Base-by-base conservation (phyloP, 2,797 vertebrate genomes). In the Cuniculus paca region DNA sequence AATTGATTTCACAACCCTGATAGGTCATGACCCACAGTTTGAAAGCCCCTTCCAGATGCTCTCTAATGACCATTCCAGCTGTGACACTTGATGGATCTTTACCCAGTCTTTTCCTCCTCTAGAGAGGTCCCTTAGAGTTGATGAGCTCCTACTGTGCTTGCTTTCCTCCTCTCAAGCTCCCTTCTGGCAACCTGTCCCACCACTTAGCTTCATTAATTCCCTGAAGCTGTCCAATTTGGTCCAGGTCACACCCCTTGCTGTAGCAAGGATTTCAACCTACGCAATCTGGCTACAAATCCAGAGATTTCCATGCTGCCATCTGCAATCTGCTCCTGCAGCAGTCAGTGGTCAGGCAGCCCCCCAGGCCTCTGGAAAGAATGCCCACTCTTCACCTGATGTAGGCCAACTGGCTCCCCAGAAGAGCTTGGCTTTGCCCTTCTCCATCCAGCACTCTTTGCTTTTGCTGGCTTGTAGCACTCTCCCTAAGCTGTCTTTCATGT, bases 41-140 rank as follows among this genome's bases (percentile, higher is more conserved):
- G 77, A 91, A 93, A 95, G 61, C 26, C 88, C 88, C 9, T 74
- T 87, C n/a, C 87, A 54, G 90, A 85, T 39, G 52, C 45, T 93
- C 78, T 94, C 50, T 95, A 83, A 95, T 80, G 82, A 79, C 68
- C 82, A 77, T 17, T 78, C 94, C 92, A 61, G 92, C 95, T 97
- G 83, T 31, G 72, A 88, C 93, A 20, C 60, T 63, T 26, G 81
- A 82, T 88, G 72, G 72, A 28, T 70, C 74, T 88, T 61, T 90
- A 16, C 68, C 56, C 48, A 87, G 91, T 11, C 68, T 90, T 68
- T 36, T 89, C 61, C 31, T 28, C 54, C 54, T 87, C 42, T 39
- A 16, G 81, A 79, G 19, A 48, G 34, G 5, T 65, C 77, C 31
- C 80, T 45, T n/a, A 50, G 85, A 88, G 82, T 78, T 28, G 70